Evolutionary conservation across 1,140 invertebrate genomes (phyloP), one percentile per base, ranked within the genome.

Genomic region (Maconellicoccus hirsutus): DNA sequence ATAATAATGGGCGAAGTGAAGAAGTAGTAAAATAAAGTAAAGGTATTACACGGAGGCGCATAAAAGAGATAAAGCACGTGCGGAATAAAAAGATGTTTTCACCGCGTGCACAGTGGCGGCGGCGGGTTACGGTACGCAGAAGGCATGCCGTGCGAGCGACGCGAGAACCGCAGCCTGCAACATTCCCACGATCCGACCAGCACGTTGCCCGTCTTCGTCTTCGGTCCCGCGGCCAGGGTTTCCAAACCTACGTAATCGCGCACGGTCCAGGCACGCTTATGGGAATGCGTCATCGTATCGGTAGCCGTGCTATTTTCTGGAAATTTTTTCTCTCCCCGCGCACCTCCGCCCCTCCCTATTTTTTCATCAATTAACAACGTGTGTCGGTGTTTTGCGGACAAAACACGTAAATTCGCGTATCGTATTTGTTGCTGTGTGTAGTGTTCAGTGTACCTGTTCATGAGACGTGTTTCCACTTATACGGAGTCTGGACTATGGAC

Each of bases 1-100:
- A n/a, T n/a, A n/a, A n/a, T n/a, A n/a, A n/a, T n/a, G n/a, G n/a
- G n/a, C n/a, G n/a, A n/a, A n/a, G n/a, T n/a, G n/a, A n/a, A n/a
- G n/a, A n/a, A n/a, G n/a, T n/a, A n/a, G n/a, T n/a, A n/a, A n/a
- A n/a, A n/a, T n/a, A n/a, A n/a, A 1, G 61, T 23, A 66, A 10
- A 61, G 14, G 14, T 61, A 19, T 19, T 22, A 61, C 59, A 61
- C 59, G 59, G 59, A 61, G 59, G 59, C 59, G 61, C 61, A 66
- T 66, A 26, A 66, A 66, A 66, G 61, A 66, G 61, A 66, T 66
- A 66, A 66, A 66, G 61, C 61, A 66, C 61, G 61, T 66, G 61
- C 61, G 61, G 61, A 66, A 66, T 66, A 66, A 66, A 66, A 66
- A 66, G 61, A 66, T 66, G 61, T 66, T 66, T 66, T 66, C 61